These are phyloP conservation scores for Blomia tropicalis DNA, from an alignment of 2,888 invertebrate genomes.

Conservation along the genomic window DNA sequence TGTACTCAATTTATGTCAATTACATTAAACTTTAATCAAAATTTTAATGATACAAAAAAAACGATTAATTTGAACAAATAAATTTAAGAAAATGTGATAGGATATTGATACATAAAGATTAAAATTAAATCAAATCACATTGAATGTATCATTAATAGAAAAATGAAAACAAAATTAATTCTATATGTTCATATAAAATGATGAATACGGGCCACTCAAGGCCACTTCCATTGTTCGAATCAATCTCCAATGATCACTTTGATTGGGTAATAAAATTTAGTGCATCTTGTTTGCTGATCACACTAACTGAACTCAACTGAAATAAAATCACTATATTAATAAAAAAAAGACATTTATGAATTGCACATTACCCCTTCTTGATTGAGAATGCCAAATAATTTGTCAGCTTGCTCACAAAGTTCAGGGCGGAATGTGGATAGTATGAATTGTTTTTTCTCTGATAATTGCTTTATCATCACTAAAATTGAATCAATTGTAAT, in stretches of 20 bases:
- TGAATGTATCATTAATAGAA: too few relatives aligned
- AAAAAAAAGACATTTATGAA: background rate
- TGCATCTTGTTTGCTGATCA: background rate
- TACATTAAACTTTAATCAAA: too few relatives aligned
- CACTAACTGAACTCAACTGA: background rate
- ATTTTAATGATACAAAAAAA: too few relatives aligned
- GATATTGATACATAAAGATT: too few relatives aligned
- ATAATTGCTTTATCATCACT: too few relatives aligned
- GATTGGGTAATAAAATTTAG: background rate
- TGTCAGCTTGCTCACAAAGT: slow-evolving; percentile 85
- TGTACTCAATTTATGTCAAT: too few relatives aligned
- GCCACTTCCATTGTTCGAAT: background rate
- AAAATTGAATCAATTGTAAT: background rate
- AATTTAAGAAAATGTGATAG: too few relatives aligned
- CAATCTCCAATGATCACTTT: background rate
- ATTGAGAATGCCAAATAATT: slow-evolving; percentile 96
- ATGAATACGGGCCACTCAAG: too few relatives aligned
- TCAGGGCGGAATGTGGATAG: slow-evolving; percentile 98
- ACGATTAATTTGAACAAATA: too few relatives aligned
- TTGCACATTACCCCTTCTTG: slow-evolving; percentile 54
- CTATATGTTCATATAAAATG: too few relatives aligned
- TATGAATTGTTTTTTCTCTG: slow-evolving; percentile 91
- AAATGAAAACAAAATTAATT: too few relatives aligned
- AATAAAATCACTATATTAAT: background rate
- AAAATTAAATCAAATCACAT: too few relatives aligned